phyloP scores from a whole-genome alignment of 2,113 vertebrate species.

The Plectropomus leopardus region DNA sequence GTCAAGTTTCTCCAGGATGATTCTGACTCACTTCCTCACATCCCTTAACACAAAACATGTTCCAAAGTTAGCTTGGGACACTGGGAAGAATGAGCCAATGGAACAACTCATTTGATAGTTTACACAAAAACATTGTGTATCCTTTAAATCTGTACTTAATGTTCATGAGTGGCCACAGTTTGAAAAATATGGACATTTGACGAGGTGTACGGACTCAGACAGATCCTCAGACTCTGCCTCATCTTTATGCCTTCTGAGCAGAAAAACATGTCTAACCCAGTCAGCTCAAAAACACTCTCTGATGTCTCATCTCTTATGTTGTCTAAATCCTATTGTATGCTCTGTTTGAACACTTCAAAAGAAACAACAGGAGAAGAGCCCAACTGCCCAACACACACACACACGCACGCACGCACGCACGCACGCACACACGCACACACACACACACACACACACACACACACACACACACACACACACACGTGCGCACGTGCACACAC shows the following conservation, averaged over 20 bases:
- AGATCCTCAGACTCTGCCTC: not conserved
- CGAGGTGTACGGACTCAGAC: constrained; percentile 15
- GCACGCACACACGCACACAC: no score
- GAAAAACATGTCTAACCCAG: constrained; percentile 19
- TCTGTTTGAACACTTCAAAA: constrained; percentile 55
- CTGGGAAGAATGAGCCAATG: not conserved
- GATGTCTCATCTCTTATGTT: constrained; percentile 17
- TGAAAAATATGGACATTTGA: not conserved
- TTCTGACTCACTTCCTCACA: not conserved
- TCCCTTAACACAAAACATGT: not conserved
- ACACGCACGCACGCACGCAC: not conserved
- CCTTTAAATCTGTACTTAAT: not conserved
- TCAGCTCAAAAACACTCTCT: constrained; percentile 24
- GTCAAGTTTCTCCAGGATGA: not conserved
- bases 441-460: no score
- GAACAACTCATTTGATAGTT: not conserved
- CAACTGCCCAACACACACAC: constrained; percentile 17
- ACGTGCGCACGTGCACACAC: not conserved
- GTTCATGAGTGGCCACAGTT: constrained; percentile 3
- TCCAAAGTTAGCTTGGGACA: not conserved
- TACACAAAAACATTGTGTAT: not conserved
- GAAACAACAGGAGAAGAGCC: constrained; percentile 1
- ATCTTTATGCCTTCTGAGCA: not conserved
- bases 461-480: not conserved
- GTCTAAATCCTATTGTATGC: constrained; percentile 28